Evolutionary conservation across 2,797 vertebrate species (phyloP), one percentile per base, ranked within the genome.

Genomic region (Anas georgica): DNA sequence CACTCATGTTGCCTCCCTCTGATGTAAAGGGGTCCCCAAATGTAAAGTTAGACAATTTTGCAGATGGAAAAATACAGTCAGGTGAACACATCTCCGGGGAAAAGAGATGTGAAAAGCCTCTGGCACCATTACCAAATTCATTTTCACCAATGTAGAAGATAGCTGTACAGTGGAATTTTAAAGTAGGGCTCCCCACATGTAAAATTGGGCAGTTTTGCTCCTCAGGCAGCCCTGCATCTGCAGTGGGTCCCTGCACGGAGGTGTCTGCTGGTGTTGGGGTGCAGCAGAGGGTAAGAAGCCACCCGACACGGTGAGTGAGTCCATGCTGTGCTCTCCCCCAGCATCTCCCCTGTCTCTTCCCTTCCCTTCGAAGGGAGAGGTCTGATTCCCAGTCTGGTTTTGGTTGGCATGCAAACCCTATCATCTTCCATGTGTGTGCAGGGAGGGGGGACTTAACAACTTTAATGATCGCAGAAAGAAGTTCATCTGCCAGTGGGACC

Each of bases 401-500:
- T 59, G 67, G 52, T 85, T 92, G 89, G 77, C 67, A 82, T 86
- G 74, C 83, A 93, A 83, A 90, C 63, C 74, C 74, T 72, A 13
- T 84, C 79, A 64, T 75, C 92, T 90, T 92, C 85, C 86, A 84
- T 93, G 63, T 86, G 89, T 37, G 45, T 17, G 16, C 0, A 25
- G 67, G 33, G 56, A 2, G 28, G 20, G 45, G 75, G 9, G 15
- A 29, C 75, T 95, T 94, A 84, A 90, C 87, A 90, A 48, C 87
- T 90, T 88, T 88, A 83, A 90, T 74, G 89, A 74, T 39, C 69
- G 63, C 87, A 82, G 39, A 90, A 83, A 55, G 79, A 88, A 17
- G 63, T 26, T 75, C 63, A 90, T 92, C 69, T 95, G 85, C 74
- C 4, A 20, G 84, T 73, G 72, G 66, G 82, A 95, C 92, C 79